Conservation (phyloP, 2,113 vertebrate species). For the Gorsachius goisagi region DNA sequence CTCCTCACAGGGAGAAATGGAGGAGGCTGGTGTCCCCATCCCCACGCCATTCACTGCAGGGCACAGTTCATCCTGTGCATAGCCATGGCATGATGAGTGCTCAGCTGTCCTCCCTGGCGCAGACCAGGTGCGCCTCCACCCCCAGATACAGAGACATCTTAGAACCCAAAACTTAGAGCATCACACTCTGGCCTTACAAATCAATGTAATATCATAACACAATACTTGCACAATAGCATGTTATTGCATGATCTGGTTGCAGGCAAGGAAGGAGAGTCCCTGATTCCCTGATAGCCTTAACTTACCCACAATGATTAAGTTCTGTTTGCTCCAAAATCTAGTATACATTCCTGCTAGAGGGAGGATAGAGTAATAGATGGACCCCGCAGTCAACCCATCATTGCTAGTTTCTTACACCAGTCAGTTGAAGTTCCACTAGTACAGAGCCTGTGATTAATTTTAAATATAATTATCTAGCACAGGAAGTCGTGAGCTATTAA, state of each 20-base stretch:
- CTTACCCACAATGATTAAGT: neutral
- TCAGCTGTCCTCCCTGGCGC: neutral
- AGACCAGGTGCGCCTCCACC: neutral
- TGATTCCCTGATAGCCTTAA: neutral
- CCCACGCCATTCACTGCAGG: neutral
- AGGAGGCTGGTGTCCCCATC: neutral
- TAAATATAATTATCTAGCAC: neutral
- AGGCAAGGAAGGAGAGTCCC: neutral
- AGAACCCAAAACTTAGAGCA: neutral
- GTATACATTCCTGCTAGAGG: neutral
- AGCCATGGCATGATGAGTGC: neutral
- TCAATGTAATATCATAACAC: neutral
- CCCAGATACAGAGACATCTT: neutral
- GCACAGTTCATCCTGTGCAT: neutral
- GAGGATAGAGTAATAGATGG: neutral
- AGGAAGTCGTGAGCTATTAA: neutral
- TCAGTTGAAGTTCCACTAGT: neutral
- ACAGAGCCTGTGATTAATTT: neutral
- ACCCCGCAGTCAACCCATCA: neutral
- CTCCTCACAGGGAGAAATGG: rapidly evolving
- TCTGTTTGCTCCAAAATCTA: neutral
- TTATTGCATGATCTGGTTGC: neutral
- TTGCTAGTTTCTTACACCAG: neutral
- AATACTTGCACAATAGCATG: neutral
- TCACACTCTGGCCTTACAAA: neutral